phyloP scores from a whole-genome alignment of 2,888 invertebrate species.

The Beris morrisii region DNA sequence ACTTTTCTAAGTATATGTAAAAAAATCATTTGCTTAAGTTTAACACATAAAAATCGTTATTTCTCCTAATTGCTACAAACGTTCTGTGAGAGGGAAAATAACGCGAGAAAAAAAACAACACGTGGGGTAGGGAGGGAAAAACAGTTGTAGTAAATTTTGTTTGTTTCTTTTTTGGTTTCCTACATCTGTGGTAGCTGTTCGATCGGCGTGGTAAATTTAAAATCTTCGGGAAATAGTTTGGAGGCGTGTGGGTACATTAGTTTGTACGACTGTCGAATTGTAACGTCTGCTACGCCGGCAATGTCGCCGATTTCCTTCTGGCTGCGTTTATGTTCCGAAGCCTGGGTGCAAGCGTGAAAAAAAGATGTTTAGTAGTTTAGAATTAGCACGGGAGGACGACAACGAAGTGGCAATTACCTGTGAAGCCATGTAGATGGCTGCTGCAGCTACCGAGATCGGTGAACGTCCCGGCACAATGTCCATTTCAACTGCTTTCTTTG shows the following conservation, averaged over 20 bases:
- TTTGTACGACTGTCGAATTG: conserved; percentile 96
- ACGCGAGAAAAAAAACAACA: no score
- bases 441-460: conserved; percentile 98
- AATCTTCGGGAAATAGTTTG: conserved; percentile 93
- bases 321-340: conserved; percentile 92
- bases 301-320: conserved; percentile 99
- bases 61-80: no score
- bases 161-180: conserved; percentile 26
- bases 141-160: no score
- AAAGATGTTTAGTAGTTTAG: not conserved
- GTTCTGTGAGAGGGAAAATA: no score
- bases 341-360: conserved; percentile 57
- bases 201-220: conserved; percentile 92
- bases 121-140: no score
- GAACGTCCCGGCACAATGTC: conserved; percentile 97
- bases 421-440: conserved; percentile 99
- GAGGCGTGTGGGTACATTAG: conserved; percentile 93
- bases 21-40: no score
- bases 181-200: conserved; percentile 89
- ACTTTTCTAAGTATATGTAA: no score
- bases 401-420: conserved; percentile 62
- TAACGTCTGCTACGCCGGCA: conserved; percentile 97
- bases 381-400: not conserved
- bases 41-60: no score
- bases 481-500: conserved; percentile 92